Percentiles rank a stretch among this genome's conserved stretches.
phyloP scores from a whole-genome alignment of 2,888 invertebrate genomes.

The Ornithoptera alexandrae region DNA sequence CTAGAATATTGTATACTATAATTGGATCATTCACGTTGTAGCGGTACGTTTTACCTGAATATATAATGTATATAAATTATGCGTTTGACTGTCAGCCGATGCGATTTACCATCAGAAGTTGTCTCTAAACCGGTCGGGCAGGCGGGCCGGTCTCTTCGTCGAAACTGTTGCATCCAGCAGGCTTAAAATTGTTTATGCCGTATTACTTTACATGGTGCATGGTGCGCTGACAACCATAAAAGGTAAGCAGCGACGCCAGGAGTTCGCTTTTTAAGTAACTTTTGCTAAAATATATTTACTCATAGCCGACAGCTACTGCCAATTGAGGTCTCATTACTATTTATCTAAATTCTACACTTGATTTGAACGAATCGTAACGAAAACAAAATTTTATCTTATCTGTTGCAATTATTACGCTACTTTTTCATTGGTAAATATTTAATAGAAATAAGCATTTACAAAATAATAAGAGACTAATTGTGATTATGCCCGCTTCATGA shows the following conservation, averaged over 20 bases:
- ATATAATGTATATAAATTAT: slow-evolving; percentile 43
- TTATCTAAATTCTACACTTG: neutral
- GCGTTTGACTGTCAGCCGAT: slow-evolving; percentile 62
- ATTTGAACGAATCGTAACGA: neutral
- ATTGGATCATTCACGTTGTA: slow-evolving; percentile 13
- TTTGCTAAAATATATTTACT: slow-evolving; percentile 22
- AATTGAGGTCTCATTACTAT: neutral
- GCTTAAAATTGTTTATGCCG: slow-evolving; percentile 61
- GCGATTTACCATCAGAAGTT: slow-evolving; percentile 74
- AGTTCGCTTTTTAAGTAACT: slow-evolving; percentile 31
- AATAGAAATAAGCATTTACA: too few relatives aligned
- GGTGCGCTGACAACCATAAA: slow-evolving; percentile 32
- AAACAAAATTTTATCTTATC: slow-evolving; percentile 7
- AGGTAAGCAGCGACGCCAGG: slow-evolving; percentile 31
- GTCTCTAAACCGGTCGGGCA: slow-evolving; percentile 72
- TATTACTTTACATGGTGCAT: slow-evolving; percentile 47
- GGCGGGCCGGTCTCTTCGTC: slow-evolving; percentile 57
- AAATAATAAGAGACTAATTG: neutral
- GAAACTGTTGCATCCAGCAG: slow-evolving; percentile 59
- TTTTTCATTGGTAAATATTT: too few relatives aligned
- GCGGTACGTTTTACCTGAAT: slow-evolving; percentile 22
- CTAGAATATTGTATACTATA: neutral
- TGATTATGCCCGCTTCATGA: neutral
- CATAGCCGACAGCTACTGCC: neutral
- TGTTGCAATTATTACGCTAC: neutral